phyloP scores from a whole-genome alignment of 2,888 invertebrate genomes.

The Melanargia galathea region DNA sequence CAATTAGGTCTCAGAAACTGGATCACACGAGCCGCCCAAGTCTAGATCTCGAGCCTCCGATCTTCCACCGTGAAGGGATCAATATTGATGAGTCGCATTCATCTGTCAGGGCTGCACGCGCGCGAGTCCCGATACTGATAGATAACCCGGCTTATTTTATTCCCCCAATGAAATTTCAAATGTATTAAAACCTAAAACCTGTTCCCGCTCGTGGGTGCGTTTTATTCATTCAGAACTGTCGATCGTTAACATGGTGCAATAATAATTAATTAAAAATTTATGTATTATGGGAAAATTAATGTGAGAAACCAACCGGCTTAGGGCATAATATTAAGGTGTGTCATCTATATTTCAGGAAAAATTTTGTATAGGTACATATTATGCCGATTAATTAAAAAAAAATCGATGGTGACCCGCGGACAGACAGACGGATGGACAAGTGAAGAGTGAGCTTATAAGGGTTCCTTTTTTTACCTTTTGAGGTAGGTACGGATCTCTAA shows the following conservation, averaged over 20 bases:
- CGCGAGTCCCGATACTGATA: constrained; percentile 37
- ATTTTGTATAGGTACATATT: no score
- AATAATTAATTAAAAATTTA: constrained; percentile 3
- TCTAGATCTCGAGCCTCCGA: constrained; percentile 7
- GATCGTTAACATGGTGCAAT: neutral
- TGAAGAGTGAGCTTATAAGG: no score
- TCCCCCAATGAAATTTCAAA: constrained; percentile 35
- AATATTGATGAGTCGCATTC: constrained; percentile 76
- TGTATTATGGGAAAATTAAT: constrained; percentile 1
- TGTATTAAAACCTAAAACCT: constrained; percentile 4
- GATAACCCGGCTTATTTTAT: constrained; percentile 41
- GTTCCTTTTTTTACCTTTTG: no score
- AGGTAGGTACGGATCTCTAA: no score
- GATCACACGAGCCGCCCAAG: constrained; percentile 52
- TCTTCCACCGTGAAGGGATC: constrained; percentile 52
- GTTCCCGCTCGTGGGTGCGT: constrained; percentile 1
- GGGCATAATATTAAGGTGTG: neutral
- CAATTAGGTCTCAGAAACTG: constrained; percentile 56
- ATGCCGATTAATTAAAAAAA: no score
- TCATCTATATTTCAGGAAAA: no score
- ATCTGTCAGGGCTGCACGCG: constrained; percentile 61
- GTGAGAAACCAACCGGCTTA: neutral
- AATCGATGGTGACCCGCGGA: no score
- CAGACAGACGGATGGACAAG: no score
- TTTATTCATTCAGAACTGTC: constrained; percentile 15